A percentile compares a stretch with the other conserved stretches of the same genome.
phyloP scores from a whole-genome alignment of 2,113 vertebrate species.

The Tenebrosternarchus preto region DNA sequence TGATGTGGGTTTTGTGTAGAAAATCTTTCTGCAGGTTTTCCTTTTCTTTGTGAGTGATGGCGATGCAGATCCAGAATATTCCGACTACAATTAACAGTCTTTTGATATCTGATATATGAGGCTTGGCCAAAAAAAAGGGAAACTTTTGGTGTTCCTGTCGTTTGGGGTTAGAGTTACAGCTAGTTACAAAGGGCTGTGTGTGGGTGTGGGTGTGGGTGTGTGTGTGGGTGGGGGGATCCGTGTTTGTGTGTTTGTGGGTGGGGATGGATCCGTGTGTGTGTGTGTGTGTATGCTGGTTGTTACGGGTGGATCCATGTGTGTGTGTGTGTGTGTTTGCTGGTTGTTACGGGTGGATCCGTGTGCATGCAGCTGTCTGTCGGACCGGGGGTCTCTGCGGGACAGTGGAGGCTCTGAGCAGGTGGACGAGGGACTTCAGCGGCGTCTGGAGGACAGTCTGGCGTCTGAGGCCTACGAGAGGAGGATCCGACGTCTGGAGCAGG shows the following conservation, averaged over 20 bases:
- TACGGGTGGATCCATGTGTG: too few species aligned
- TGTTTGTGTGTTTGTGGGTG: background rate
- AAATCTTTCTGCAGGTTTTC: background rate
- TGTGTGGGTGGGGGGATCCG: background rate
- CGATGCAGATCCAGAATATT: background rate
- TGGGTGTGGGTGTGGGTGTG: background rate
- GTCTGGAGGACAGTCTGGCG: conserved; percentile 91
- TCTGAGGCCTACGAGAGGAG: conserved; percentile 95
- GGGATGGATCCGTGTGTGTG: background rate
- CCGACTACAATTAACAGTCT: background rate
- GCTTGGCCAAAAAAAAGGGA: background rate
- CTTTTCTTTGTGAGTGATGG: background rate
- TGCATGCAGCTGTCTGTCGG: conserved; percentile 83
- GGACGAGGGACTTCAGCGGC: conserved; percentile 84
- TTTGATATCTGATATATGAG: conserved; percentile 34
- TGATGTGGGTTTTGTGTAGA: conserved; percentile 32
- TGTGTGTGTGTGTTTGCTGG: conserved; percentile 18
- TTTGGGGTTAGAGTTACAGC: background rate
- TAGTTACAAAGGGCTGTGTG: background rate
- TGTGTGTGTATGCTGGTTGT: background rate
- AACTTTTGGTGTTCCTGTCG: background rate
- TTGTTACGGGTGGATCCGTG: conserved; percentile 22
- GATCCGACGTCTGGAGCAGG: conserved; percentile 92
- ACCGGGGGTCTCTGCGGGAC: conserved; percentile 86
- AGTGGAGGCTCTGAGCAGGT: conserved; percentile 78